Base-by-base conservation (phyloP, 35 echinoderm and acorn worm species). In the Apostichopus parvimensis region DNA sequence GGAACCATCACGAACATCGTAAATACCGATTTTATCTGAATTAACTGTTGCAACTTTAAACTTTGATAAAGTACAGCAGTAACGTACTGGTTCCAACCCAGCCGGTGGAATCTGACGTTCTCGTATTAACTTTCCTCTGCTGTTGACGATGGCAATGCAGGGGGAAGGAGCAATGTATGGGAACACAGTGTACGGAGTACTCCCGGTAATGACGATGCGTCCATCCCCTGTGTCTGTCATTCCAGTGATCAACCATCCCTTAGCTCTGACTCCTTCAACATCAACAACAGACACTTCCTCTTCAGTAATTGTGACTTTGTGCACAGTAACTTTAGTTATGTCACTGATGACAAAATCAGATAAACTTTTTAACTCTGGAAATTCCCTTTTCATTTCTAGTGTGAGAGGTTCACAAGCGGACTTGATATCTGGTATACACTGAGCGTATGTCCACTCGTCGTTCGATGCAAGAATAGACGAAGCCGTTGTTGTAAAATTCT, bases 361-460 rank as follows among this genome's bases (percentile, higher is more conserved):
- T 52, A 83, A 18, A 12, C 1, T 12, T 6, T 54, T 1, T 57
- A 83, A 1, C 52, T 83, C 28, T 28, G 80, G 80, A 83, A 83
- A 34, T 57, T 83, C 14, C 17, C 45, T 83, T 18, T 18, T 83
- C 54, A 57, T 17, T 52, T 83, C 80, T 57, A 15, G 20, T 54
- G 57, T 8, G 5, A 83, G 52, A 24, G 80, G 5, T 52, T 34
- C 52, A 24, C 22, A 34, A 52, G 80, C 80, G 9, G 26, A 10
- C 12, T 5, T 24, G 13, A 83, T 83, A 57, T 45, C 80, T 8
- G 80, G 80, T 9, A 54, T 8, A 52, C 80, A 83, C 54, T 83
- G 80, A 26, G 52, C 80, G 8, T 34, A 53, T 54, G 80, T 83
- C 80, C 80, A 83, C 8, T 83, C 54, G 54, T 83, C 52, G 9